A percentile compares a stretch with the other conserved stretches of the same genome.
Evolutionary conservation across 1,140 invertebrate species (phyloP).

Genomic region (Panagrolaimus sp.): DNA sequence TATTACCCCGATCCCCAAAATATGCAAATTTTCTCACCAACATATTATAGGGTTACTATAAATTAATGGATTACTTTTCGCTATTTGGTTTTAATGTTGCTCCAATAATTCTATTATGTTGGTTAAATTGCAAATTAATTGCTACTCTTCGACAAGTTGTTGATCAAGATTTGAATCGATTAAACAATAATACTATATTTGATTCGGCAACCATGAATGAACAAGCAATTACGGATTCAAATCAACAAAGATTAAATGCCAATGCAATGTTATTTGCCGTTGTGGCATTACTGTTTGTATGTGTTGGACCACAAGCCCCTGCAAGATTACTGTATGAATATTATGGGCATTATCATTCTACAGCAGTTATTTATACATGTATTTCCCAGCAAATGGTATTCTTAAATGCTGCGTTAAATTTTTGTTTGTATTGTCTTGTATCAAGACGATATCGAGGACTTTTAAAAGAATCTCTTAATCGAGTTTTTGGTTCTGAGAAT

Average conservation of each 20-base stretch:
- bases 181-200: conserved; percentile 16
- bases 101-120: conserved; percentile 46
- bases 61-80: conserved; percentile 54
- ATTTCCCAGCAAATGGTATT: conserved; percentile 57
- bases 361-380: conserved; percentile 54
- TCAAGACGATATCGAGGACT: conserved; percentile 50
- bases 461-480: conserved; percentile 36
- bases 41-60: conserved; percentile 53
- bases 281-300: conserved; percentile 53
- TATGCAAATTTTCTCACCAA: too few species aligned
- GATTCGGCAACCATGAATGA: background rate
- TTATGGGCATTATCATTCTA: conserved; percentile 51
- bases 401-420: conserved; percentile 57
- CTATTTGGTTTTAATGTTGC: conserved; percentile 52
- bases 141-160: conserved; percentile 51
- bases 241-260: conserved; percentile 40
- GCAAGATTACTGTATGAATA: conserved; percentile 54
- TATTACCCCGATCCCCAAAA: too few species aligned
- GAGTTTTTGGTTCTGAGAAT: conserved; percentile 18
- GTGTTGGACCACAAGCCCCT: conserved; percentile 58
- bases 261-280: conserved; percentile 60
- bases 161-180: conserved; percentile 43
- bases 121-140: conserved; percentile 49
- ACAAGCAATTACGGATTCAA: conserved; percentile 6
- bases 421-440: conserved; percentile 57